These are phyloP conservation scores for Ornithoptera alexandrae DNA, from an alignment of 2,888 invertebrate genomes.

Conservation along the genomic window DNA sequence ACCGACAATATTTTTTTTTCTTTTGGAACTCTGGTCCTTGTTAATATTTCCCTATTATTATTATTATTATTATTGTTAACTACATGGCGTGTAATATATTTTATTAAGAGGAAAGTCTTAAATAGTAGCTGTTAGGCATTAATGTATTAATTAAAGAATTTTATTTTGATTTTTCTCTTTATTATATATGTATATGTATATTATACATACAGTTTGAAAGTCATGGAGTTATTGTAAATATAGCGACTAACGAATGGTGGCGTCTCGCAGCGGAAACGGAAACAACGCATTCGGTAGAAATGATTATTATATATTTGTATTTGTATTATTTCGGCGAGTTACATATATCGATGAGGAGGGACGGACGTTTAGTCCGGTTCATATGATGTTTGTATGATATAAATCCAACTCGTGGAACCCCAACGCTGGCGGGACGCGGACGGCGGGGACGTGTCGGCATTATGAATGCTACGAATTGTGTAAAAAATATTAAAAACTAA, in stretches of 20 bases:
- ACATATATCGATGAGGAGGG: constrained; percentile 34
- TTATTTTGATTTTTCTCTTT: constrained; percentile 79
- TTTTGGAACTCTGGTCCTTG: constrained; percentile 54
- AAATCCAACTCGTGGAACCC: constrained; percentile 35
- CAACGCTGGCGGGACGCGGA: constrained; percentile 61
- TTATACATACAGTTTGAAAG: constrained; percentile 74
- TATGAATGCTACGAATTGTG: constrained; percentile 82
- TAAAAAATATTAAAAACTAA: constrained; percentile 81
- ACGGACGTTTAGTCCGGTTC: not conserved
- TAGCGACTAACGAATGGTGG: constrained; percentile 62
- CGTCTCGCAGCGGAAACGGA: constrained; percentile 63
- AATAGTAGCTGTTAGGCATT: constrained; percentile 77
- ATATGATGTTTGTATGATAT: constrained; percentile 56
- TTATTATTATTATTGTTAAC: constrained; percentile 66
- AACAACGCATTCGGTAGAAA: constrained; percentile 39
- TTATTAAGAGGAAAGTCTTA: constrained; percentile 78
- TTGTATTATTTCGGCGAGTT: constrained; percentile 64
- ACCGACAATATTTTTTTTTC: constrained; percentile 7
- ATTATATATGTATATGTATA: constrained; percentile 72
- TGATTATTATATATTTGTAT: constrained; percentile 73
- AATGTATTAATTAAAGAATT: constrained; percentile 79
- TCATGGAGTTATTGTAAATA: constrained; percentile 77
- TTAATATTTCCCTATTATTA: constrained; percentile 58
- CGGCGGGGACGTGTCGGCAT: constrained; percentile 74
- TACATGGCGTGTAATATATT: constrained; percentile 77